Base-by-base conservation (phyloP, 2,888 invertebrate genomes). In the Vesta saturnalis region DNA sequence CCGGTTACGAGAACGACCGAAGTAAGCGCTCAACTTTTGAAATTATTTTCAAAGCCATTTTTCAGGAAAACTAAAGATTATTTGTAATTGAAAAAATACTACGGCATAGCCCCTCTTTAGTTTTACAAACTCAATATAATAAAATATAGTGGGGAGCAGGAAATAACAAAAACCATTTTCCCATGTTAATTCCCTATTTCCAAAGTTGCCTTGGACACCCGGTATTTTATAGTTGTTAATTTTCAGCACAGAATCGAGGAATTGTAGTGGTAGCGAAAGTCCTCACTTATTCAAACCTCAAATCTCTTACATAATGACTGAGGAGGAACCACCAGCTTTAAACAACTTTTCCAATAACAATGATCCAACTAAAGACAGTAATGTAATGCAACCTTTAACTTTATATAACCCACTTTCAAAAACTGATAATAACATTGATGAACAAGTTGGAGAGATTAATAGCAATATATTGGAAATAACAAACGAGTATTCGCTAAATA, bases 181-280 rank as follows among this genome's bases (percentile, higher is more conserved):
- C n/a, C n/a, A n/a, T n/a, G n/a, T n/a, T n/a, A n/a, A n/a, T n/a
- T n/a, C n/a, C n/a, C n/a, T 10, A 30, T 30, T 30, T 6, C 10
- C 10, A 30, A 30, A 30, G 5, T 5, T 30, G 30, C 5, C 8
- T n/a, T 39, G 39, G 8, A 49, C 49, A 60, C 49, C n/a, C n/a
- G n/a, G n/a, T 47, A 16, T 23, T 49, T 49, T 60, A 49, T 47
- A 49, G 15, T 21, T 30, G 30, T 23, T 23, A 12, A 61, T 52
- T 69, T 69, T 65, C 64, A 69, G 69, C 58, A 65, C 69, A 43
- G 65, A 69, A 62, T 69, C 69, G 46, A 69, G 69, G 46, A 69
- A 65, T 57, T 65, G 56, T 54, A 65, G 69, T 49, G 55, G 62
- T 55, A 58, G 21, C 3, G 61, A 65, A 54, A 69, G 65, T 19